Evolutionary conservation across 1,140 invertebrate species (phyloP).

Genomic region (Zeugodacus cucurbitae): DNA sequence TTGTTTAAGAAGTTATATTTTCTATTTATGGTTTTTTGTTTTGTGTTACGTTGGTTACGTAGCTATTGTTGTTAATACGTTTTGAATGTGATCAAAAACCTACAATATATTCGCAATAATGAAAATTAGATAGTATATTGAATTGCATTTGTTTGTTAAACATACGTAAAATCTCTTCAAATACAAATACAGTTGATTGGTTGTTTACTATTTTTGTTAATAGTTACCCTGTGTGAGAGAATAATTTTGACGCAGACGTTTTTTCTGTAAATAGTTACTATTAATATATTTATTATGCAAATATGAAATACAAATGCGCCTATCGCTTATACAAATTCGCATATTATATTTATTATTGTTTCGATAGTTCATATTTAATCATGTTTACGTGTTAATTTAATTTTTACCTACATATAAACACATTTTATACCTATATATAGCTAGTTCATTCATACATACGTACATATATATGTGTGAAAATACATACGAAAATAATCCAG

Average conservation of each 20-base stretch:
- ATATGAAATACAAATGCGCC: not conserved
- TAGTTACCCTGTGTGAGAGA: not conserved
- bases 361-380: not conserved
- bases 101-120: not conserved
- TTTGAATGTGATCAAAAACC: not conserved
- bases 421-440: not conserved
- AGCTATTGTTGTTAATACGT: no score
- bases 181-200: not conserved
- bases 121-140: no score
- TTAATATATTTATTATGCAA: conserved; percentile 19
- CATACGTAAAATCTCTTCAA: not conserved
- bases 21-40: no score
- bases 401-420: not conserved
- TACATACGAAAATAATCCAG: not conserved
- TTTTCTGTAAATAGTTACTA: conserved; percentile 35
- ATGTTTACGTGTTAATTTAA: conserved; percentile 7
- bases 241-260: not conserved
- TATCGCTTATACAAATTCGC: not conserved
- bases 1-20: no score
- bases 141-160: no score
- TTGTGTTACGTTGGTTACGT: no score
- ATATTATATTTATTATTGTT: conserved; percentile 33
- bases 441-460: no score
- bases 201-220: conserved; percentile 10
- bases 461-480: not conserved